Evolutionary conservation across 2,797 vertebrate species (phyloP).

Genomic region (Pseudotriccus pelzelni): DNA sequence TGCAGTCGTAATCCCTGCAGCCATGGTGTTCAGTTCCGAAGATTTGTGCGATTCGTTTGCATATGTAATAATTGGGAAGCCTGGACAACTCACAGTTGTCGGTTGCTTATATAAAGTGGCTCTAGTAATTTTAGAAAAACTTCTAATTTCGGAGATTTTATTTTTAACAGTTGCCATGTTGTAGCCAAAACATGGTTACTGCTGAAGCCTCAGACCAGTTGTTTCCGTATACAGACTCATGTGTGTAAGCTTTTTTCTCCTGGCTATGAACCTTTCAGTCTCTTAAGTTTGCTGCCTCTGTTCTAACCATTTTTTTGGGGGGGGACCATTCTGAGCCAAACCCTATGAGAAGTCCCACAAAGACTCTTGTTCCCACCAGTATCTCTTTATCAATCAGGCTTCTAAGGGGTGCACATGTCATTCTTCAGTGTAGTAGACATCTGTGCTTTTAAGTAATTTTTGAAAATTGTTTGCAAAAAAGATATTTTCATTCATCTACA

Average conservation of each 20-base stretch:
- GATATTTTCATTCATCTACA: not conserved
- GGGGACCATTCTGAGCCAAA: not conserved
- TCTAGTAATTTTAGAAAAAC: not conserved
- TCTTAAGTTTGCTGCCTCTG: not conserved
- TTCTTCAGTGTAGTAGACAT: not conserved
- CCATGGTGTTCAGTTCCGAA: not conserved
- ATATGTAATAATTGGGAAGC: not conserved
- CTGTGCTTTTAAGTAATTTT: not conserved
- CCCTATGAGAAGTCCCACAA: not conserved
- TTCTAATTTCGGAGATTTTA: not conserved
- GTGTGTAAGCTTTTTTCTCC: not conserved
- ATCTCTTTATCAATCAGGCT: not conserved
- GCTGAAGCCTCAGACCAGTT: not conserved
- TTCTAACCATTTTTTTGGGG: not conserved
- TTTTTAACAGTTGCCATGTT: not conserved
- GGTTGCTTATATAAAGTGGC: not conserved
- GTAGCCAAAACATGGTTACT: not conserved
- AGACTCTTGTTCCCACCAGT: not conserved
- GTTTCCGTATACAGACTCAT: not conserved
- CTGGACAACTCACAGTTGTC: not conserved
- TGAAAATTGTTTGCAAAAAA: not conserved
- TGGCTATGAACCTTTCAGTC: not conserved
- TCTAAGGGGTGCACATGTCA: not conserved
- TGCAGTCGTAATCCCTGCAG: not conserved
- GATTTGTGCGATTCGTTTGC: not conserved